phyloP scores from a whole-genome alignment of 2,113 vertebrate genomes.

The Phyllostomus discolor region DNA sequence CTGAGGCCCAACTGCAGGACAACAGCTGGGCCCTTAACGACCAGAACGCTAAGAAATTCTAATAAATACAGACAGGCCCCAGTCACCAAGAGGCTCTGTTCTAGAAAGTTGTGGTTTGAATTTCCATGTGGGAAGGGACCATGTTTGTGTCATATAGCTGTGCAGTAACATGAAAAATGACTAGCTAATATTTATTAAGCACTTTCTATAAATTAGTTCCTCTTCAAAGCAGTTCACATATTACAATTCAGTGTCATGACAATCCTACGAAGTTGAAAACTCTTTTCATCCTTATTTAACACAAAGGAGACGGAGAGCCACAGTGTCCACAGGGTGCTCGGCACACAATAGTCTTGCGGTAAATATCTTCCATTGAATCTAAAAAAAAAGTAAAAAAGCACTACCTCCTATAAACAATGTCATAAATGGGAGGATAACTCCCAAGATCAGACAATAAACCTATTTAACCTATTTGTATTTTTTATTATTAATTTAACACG shows the following conservation, averaged over 20 bases:
- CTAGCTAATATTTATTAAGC: background rate
- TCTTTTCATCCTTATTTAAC: background rate
- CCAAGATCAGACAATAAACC: background rate
- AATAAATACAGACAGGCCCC: background rate
- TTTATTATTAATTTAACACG: background rate
- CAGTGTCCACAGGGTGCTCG: background rate
- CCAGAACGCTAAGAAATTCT: background rate
- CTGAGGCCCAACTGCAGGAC: background rate
- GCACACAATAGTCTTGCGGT: background rate
- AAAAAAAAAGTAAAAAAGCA: background rate
- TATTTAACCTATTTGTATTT: background rate
- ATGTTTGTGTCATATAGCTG: background rate
- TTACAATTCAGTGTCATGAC: background rate
- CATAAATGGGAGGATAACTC: background rate
- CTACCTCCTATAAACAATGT: background rate
- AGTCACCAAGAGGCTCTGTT: background rate
- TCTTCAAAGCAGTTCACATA: background rate
- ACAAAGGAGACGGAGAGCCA: background rate
- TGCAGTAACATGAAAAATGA: background rate
- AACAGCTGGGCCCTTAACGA: constrained; percentile 28
- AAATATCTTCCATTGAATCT: constrained; percentile 11
- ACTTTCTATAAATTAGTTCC: background rate
- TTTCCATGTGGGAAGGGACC: background rate
- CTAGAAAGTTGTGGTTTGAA: background rate
- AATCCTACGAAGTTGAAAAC: background rate